Evolutionary conservation across 2,888 invertebrate species (phyloP).

Genomic region (Euplagia quadripunctaria): DNA sequence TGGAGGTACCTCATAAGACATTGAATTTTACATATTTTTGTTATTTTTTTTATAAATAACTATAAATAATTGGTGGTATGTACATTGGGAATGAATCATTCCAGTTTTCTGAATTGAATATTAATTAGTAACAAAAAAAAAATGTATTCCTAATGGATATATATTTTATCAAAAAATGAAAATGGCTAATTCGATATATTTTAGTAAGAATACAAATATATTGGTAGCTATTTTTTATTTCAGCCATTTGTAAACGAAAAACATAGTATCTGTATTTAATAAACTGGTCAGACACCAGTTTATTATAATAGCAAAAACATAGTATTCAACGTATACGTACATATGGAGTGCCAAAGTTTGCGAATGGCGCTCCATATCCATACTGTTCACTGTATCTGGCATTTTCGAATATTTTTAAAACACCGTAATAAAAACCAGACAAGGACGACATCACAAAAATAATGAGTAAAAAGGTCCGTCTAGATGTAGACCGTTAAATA

Average conservation of each 20-base stretch:
- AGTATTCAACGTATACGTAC: not conserved
- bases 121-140: not conserved
- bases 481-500: not conserved
- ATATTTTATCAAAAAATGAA: not conserved
- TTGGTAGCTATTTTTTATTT: not conserved
- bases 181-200: not conserved
- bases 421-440: not conserved
- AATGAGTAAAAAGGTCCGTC: too few relatives aligned
- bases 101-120: slow-evolving; percentile 17
- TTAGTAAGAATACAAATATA: not conserved
- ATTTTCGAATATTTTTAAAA: not conserved
- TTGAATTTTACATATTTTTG: slow-evolving; percentile 30
- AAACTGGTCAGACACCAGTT: too few relatives aligned
- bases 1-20: not conserved
- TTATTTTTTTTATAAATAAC: slow-evolving; percentile 41
- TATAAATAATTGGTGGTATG: slow-evolving; percentile 73
- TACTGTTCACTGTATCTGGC: not conserved
- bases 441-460: not conserved
- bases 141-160: not conserved
- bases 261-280: not conserved
- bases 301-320: not conserved
- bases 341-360: not conserved
- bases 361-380: not conserved
- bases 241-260: not conserved
- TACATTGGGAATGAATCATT: slow-evolving; percentile 69